Percentiles rank a stretch among this genome's conserved stretches.
Conservation (phyloP, 2,888 invertebrate species). For the Cryptosula pallasiana region DNA sequence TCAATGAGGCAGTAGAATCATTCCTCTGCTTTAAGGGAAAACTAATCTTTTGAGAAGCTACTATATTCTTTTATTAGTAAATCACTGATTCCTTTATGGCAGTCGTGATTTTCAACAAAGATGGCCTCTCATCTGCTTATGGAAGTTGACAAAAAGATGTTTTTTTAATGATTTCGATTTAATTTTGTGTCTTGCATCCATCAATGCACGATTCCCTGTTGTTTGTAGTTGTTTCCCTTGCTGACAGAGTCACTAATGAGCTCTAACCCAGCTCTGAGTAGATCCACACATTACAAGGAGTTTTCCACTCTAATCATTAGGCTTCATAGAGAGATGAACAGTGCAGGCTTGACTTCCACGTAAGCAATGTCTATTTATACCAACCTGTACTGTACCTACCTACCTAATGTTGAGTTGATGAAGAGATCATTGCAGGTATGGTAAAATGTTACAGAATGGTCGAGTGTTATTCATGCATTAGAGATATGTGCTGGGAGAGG, state of each 20-base stretch:
- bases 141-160: too few species aligned
- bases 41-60: too few species aligned
- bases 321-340: not conserved
- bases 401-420: too few species aligned
- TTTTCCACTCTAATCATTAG: not conserved
- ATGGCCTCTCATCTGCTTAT: too few species aligned
- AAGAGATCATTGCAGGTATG: too few species aligned
- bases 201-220: not conserved
- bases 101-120: too few species aligned
- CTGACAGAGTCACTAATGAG: not conserved
- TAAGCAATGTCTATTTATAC: not conserved
- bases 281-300: not conserved
- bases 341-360: not conserved
- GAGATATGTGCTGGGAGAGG: constrained; percentile 19
- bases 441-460: not conserved
- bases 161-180: too few species aligned
- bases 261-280: not conserved
- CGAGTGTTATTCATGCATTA: not conserved
- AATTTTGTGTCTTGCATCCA: not conserved
- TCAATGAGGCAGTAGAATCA: too few species aligned
- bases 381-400: not conserved
- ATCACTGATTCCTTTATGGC: too few species aligned
- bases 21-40: too few species aligned
- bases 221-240: not conserved
- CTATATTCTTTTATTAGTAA: too few species aligned